Percentiles rank a stretch among this genome's conserved stretches.
Evolutionary conservation across 2,888 invertebrate genomes (phyloP).

Genomic region (Morpho achilles): DNA sequence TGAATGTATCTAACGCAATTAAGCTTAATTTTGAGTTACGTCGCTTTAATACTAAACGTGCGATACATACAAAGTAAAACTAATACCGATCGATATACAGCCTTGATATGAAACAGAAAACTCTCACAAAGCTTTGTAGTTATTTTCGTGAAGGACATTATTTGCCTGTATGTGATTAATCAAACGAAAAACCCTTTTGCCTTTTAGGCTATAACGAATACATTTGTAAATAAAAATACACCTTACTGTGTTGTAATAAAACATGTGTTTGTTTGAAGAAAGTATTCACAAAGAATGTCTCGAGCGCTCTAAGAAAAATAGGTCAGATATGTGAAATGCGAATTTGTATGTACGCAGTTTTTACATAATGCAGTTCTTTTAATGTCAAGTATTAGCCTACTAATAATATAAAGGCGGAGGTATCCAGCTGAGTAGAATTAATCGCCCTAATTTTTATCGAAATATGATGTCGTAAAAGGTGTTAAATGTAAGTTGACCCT

Average conservation of each 20-base stretch:
- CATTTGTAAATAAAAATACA: conserved; percentile 10
- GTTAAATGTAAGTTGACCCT: no score
- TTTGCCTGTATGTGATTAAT: conserved; percentile 51
- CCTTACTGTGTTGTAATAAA: conserved; percentile 19
- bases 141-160: conserved; percentile 34
- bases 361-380: no score
- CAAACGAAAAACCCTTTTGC: conserved; percentile 45
- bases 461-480: no score
- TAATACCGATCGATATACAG: background rate
- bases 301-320: conserved; percentile 36
- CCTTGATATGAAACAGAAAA: background rate
- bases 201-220: conserved; percentile 28
- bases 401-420: conserved; percentile 1
- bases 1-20: no score
- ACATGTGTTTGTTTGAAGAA: conserved; percentile 10
- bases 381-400: no score
- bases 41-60: no score
- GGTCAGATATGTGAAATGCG: conserved; percentile 35
- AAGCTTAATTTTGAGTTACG: no score
- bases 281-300: conserved; percentile 31
- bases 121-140: conserved; percentile 22
- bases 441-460: no score
- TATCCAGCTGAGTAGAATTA: no score
- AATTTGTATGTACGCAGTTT: conserved; percentile 3
- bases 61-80: no score